Conservation (phyloP, 2,797 vertebrate genomes). For the Arvicola amphibius region DNA sequence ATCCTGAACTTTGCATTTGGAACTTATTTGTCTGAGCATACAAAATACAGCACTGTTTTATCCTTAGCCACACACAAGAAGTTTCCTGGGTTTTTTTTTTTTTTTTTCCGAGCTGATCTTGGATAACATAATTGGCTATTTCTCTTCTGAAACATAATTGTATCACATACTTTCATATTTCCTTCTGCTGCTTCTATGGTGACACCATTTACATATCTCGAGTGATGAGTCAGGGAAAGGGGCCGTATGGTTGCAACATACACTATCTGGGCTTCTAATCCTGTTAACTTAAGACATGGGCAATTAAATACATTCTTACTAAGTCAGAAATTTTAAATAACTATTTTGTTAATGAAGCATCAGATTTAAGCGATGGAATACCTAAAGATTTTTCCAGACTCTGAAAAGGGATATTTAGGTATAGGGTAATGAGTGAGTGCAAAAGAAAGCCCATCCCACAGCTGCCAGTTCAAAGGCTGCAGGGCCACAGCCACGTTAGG, state of each 20-base stretch:
- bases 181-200: constrained; percentile 64
- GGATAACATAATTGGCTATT: constrained; percentile 66
- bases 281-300: constrained; percentile 73
- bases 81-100: constrained; percentile 58
- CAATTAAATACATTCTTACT: constrained; percentile 74
- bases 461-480: constrained; percentile 19
- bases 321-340: constrained; percentile 69
- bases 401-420: constrained; percentile 54
- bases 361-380: constrained; percentile 46
- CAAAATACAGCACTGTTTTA: constrained; percentile 74
- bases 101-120: not conserved
- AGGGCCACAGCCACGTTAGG: not conserved
- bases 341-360: constrained; percentile 51
- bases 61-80: constrained; percentile 68
- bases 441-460: not conserved
- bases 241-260: constrained; percentile 74
- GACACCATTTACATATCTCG: constrained; percentile 67
- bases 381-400: not conserved
- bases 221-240: constrained; percentile 76
- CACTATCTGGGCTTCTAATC: constrained; percentile 73
- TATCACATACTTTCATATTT: constrained; percentile 74
- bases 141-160: constrained; percentile 69
- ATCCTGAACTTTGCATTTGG: constrained; percentile 64
- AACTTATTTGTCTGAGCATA: constrained; percentile 67
- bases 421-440: not conserved